A percentile compares a stretch with the other conserved stretches of the same genome.
Conservation (phyloP, 2,888 invertebrate genomes). For the Coleophora deauratella region DNA sequence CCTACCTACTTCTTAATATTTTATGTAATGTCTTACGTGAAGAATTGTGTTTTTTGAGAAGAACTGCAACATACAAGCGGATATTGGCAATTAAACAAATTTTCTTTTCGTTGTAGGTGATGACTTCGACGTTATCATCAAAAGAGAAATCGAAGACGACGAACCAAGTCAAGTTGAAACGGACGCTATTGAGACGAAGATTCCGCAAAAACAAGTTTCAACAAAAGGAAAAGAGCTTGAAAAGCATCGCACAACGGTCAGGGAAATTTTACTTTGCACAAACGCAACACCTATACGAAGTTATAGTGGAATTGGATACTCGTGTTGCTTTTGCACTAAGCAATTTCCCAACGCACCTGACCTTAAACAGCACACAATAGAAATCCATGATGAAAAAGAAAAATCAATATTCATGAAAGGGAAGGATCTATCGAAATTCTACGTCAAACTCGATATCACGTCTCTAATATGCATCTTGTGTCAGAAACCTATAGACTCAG, state of each 20-base stretch:
- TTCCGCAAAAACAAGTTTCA: not conserved
- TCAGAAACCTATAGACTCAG: conserved; percentile 8
- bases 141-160: conserved; percentile 4
- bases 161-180: conserved; percentile 20
- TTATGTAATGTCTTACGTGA: no score
- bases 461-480: conserved; percentile 23
- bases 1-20: no score
- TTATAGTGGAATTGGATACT: conserved; percentile 28
- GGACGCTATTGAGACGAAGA: conserved; percentile 3
- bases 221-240: conserved; percentile 14
- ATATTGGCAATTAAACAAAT: conserved; percentile 2
- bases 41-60: no score
- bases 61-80: no score
- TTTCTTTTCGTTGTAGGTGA: conserved; percentile 40
- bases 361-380: conserved; percentile 32
- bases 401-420: conserved; percentile 28
- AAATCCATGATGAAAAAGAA: conserved; percentile 19
- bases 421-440: conserved; percentile 22
- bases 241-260: conserved; percentile 24
- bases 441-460: conserved; percentile 29
- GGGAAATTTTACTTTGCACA: conserved; percentile 28
- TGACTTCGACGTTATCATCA: conserved; percentile 13
- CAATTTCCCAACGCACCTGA: conserved; percentile 28
- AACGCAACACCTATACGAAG: conserved; percentile 39
- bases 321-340: conserved; percentile 33